A percentile compares a stretch with the other conserved stretches of the same genome.
phyloP scores from a whole-genome alignment of 2,888 invertebrate genomes.

The Sinotaia quadrata region DNA sequence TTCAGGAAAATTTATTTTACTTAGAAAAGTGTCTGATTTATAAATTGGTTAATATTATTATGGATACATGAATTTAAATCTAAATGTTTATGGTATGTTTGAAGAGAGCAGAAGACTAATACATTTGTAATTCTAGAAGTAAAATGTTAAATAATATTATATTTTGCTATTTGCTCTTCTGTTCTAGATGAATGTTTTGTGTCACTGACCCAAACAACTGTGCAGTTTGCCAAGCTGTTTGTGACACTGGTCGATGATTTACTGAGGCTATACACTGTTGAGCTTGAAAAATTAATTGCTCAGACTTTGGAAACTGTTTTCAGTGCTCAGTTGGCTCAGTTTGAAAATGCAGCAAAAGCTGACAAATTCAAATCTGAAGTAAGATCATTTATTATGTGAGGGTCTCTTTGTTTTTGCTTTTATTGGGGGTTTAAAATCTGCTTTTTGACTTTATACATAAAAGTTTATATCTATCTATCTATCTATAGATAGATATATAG shows the following conservation, averaged over 20 bases:
- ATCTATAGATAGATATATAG: no score
- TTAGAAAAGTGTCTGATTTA: no score
- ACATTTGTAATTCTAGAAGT: no score
- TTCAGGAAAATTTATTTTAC: no score
- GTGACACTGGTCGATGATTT: conserved; percentile 84
- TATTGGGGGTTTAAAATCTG: not conserved
- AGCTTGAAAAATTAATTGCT: conserved; percentile 82
- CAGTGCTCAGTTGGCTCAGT: conserved; percentile 81
- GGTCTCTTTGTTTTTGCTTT: not conserved
- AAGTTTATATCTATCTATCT: no score
- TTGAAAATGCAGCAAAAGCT: conserved; percentile 75
- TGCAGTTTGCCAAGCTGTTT: conserved; percentile 84
- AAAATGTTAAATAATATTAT: no score
- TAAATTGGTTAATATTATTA: no score
- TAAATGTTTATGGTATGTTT: no score
- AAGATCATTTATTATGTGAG: conserved; percentile 14
- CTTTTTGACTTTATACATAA: not conserved
- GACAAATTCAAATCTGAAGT: conserved; percentile 75
- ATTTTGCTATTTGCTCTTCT: conserved; percentile 21
- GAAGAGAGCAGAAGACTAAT: no score
- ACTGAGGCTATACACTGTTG: conserved; percentile 82
- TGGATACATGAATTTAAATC: no score
- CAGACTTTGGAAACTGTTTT: conserved; percentile 83
- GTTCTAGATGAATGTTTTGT: conserved; percentile 80
- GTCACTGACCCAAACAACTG: conserved; percentile 84